Evolutionary conservation across 2,113 vertebrate genomes (phyloP).

Genomic region (Struthio camelus): DNA sequence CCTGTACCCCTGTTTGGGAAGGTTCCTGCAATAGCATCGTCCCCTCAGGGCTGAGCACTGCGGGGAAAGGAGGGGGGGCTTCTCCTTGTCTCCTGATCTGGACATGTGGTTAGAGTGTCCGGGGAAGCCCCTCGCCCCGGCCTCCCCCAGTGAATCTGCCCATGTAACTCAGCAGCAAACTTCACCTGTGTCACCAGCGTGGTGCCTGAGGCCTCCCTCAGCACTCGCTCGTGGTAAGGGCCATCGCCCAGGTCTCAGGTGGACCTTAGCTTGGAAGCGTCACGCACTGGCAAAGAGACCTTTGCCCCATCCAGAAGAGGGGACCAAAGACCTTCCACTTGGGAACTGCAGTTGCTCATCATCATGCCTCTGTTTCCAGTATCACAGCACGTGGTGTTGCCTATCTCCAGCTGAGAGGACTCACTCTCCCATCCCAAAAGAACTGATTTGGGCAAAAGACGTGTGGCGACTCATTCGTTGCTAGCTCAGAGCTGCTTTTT

Average conservation of each 20-base stretch:
- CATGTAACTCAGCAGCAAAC: neutral
- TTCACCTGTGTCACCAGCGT: neutral
- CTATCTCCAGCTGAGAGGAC: neutral
- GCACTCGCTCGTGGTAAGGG: neutral
- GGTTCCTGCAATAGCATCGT: neutral
- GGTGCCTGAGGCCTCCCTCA: neutral
- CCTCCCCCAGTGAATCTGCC: neutral
- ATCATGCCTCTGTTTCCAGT: neutral
- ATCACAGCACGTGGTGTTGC: accelerated
- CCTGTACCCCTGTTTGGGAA: neutral
- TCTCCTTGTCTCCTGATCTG: too few relatives aligned
- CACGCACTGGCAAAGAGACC: neutral
- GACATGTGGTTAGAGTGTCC: too few relatives aligned
- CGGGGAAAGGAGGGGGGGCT: too few relatives aligned
- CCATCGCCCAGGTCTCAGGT: neutral
- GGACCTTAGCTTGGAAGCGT: neutral
- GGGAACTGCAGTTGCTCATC: neutral
- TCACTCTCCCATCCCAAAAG: neutral
- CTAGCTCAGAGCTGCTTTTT: accelerated
- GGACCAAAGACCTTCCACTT: accelerated
- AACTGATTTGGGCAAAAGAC: neutral
- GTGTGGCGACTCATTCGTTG: neutral
- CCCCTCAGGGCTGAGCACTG: neutral
- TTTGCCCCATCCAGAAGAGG: neutral
- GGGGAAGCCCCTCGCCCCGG: neutral